Percentiles rank a stretch among this genome's conserved stretches.
Evolutionary conservation across 1,140 invertebrate species (phyloP).

Genomic region (Globodera ellingtonae): DNA sequence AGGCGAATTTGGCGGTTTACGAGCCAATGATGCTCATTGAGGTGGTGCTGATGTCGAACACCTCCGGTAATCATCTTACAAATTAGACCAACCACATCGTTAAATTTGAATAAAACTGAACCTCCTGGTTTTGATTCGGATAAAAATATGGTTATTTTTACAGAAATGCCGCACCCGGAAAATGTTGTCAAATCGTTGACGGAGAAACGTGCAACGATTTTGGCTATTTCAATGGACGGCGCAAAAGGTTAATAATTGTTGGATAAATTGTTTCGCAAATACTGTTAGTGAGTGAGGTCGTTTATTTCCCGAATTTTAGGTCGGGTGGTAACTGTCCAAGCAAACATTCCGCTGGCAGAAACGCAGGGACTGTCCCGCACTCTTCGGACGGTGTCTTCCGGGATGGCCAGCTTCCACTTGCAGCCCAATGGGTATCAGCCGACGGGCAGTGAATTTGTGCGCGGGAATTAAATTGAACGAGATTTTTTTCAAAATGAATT

Average conservation of each 20-base stretch:
- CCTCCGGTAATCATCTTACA: neutral
- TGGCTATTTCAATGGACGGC: neutral
- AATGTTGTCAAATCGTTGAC: slow-evolving; percentile 21
- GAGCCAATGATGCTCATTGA: slow-evolving; percentile 36
- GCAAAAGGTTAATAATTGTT: slow-evolving; percentile 1
- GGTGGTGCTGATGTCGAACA: slow-evolving; percentile 17
- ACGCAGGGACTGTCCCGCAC: slow-evolving; percentile 30
- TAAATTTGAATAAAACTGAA: too few species aligned
- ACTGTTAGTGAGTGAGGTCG: too few species aligned
- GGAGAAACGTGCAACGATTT: slow-evolving; percentile 22
- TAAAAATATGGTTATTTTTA: neutral
- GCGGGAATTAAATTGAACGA: too few species aligned
- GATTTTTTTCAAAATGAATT: too few species aligned
- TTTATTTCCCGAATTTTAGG: slow-evolving; percentile 4
- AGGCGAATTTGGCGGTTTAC: slow-evolving; percentile 11
- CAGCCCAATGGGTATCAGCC: slow-evolving; percentile 26
- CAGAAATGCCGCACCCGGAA: slow-evolving; percentile 15
- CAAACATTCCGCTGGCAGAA: slow-evolving; percentile 35
- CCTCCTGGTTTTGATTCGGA: neutral
- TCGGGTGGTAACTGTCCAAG: slow-evolving; percentile 15
- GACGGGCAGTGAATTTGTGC: slow-evolving; percentile 1
- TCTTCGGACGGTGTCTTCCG: slow-evolving; percentile 32
- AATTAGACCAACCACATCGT: neutral
- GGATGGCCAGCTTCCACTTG: slow-evolving; percentile 29
- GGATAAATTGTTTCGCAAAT: too few species aligned